Percentiles rank a stretch among this genome's conserved stretches.
Evolutionary conservation across 2,113 vertebrate genomes (phyloP).

Genomic region (Pteropus alecto): DNA sequence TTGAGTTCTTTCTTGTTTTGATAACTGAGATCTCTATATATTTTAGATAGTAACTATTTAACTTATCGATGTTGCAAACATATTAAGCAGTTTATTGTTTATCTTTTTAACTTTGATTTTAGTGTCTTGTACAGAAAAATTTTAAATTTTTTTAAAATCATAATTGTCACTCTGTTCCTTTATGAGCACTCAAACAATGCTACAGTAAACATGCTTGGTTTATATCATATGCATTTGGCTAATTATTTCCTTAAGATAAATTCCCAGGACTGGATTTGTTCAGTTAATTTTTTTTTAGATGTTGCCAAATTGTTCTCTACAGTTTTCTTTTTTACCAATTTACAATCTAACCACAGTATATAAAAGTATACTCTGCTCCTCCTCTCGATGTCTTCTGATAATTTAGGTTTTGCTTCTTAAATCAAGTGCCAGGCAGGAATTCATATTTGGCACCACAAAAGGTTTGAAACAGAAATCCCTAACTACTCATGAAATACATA

Average conservation of each 20-base stretch:
- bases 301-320: background rate
- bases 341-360: background rate
- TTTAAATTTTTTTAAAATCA: background rate
- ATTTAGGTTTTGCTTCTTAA: slow-evolving; percentile 5
- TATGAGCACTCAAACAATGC: background rate
- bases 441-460: slow-evolving; percentile 46
- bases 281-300: background rate
- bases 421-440: slow-evolving; percentile 26
- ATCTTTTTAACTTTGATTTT: slow-evolving; percentile 23
- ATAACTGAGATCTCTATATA: background rate
- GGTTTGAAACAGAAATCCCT: slow-evolving; percentile 59
- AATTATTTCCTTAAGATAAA: slow-evolving; percentile 29
- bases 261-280: slow-evolving; percentile 12
- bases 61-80: background rate
- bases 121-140: background rate
- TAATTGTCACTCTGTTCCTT: slow-evolving; percentile 1
- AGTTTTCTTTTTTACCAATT: background rate
- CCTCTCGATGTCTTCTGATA: background rate
- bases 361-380: background rate
- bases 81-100: background rate
- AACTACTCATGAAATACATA: slow-evolving; percentile 44
- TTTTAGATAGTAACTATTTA: background rate
- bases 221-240: background rate
- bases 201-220: background rate
- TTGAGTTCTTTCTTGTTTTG: slow-evolving; percentile 9